These are phyloP conservation scores for Cephus spinipes DNA, from an alignment of 2,888 invertebrate species.

Conservation along the genomic window DNA sequence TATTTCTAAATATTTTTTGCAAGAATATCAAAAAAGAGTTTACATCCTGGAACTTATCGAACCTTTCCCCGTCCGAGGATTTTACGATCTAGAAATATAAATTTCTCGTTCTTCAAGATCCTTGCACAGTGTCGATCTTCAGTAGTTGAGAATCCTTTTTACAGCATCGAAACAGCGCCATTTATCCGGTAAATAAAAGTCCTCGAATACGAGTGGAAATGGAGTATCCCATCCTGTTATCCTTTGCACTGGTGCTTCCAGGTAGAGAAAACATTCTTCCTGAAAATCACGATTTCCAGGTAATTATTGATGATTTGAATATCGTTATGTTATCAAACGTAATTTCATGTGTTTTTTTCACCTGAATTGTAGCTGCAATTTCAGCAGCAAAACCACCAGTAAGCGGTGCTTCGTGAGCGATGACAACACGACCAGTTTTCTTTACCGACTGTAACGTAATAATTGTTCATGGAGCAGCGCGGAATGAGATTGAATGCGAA, in stretches of 20 bases:
- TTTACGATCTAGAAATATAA: not conserved
- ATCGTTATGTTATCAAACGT: not conserved
- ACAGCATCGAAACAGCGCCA: conserved; percentile 91
- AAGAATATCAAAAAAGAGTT: not conserved
- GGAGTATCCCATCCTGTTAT: conserved; percentile 98
- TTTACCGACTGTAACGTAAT: conserved; percentile 83
- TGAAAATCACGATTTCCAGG: conserved; percentile 62
- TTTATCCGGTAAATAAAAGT: conserved; percentile 95
- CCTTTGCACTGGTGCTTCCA: conserved; percentile 92
- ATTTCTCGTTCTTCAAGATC: not conserved
- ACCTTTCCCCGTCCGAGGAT: not conserved
- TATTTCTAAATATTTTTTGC: not conserved
- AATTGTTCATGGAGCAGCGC: not conserved
- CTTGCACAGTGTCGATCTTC: conserved; percentile 39
- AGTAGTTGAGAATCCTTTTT: conserved; percentile 80
- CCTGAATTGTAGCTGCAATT: conserved; percentile 93
- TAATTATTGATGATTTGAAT: conserved; percentile 11
- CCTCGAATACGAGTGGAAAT: conserved; percentile 96
- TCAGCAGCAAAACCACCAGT: conserved; percentile 97
- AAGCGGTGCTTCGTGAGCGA: conserved; percentile 96
- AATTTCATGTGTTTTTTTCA: conserved; percentile 55
- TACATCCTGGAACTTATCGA: not conserved
- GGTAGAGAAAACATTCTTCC: conserved; percentile 93
- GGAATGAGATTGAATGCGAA: conserved; percentile 4
- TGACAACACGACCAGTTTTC: conserved; percentile 92